Conservation (phyloP, 2,113 vertebrate genomes). For the Arothron firmamentum region DNA sequence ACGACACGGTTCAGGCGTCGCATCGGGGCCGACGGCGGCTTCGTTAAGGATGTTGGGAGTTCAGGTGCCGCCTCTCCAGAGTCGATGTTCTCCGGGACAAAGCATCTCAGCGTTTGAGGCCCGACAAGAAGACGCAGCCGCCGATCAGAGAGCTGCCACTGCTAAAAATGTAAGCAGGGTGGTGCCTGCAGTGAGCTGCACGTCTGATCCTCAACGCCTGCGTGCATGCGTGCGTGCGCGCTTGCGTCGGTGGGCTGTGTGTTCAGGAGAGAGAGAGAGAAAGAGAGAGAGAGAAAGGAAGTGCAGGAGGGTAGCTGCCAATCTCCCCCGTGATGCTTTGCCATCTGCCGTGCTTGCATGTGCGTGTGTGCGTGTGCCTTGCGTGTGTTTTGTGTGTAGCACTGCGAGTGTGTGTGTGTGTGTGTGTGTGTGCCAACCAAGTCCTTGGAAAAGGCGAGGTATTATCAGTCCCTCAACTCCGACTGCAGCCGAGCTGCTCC, state of each 20-base stretch:
- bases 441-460: constrained; percentile 51
- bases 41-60: constrained; percentile 23
- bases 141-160: constrained; percentile 57
- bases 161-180: constrained; percentile 69
- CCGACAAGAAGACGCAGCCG: constrained; percentile 4
- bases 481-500: constrained; percentile 1
- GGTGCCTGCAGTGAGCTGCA: constrained; percentile 60
- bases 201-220: constrained; percentile 58
- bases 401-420: constrained; percentile 29
- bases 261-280: constrained; percentile 50
- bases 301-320: constrained; percentile 58
- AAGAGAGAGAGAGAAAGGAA: constrained; percentile 31
- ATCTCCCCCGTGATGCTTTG: constrained; percentile 72
- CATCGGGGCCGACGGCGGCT: not conserved
- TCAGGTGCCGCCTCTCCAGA: constrained; percentile 34
- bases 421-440: constrained; percentile 38
- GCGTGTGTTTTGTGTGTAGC: constrained; percentile 22
- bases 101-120: constrained; percentile 58
- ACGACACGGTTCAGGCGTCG: too few relatives aligned
- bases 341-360: constrained; percentile 62
- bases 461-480: constrained; percentile 38
- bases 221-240: constrained; percentile 14
- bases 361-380: constrained; percentile 16
- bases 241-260: constrained; percentile 47
- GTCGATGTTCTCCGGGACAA: constrained; percentile 60